These are phyloP conservation scores for Mycteria americana DNA, from an alignment of 2,797 vertebrate genomes.

Conservation along the genomic window DNA sequence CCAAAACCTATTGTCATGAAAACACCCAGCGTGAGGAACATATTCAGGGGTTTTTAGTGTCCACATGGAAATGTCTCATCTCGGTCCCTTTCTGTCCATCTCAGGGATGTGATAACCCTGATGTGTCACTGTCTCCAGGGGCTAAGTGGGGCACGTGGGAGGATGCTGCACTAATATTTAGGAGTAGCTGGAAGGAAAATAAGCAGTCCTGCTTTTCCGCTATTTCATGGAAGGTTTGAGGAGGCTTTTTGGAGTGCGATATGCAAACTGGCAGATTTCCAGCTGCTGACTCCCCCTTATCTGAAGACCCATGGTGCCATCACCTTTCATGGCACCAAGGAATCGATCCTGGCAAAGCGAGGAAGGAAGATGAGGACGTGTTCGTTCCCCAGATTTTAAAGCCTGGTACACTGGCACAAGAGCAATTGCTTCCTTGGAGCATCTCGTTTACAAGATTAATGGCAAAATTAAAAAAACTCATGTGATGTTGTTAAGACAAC, in stretches of 20 bases:
- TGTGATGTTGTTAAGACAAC: background rate
- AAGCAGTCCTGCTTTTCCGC: background rate
- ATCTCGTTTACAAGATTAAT: background rate
- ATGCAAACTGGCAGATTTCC: background rate
- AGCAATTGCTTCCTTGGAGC: background rate
- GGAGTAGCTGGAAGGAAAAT: background rate
- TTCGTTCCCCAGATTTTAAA: background rate
- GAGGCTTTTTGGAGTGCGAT: background rate
- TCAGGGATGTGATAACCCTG: background rate
- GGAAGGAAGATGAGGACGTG: fast-evolving
- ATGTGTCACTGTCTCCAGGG: fast-evolving
- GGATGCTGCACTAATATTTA: background rate
- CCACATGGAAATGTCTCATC: background rate
- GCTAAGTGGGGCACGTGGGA: background rate
- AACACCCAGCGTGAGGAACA: background rate
- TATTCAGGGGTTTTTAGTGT: background rate
- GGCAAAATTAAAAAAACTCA: background rate
- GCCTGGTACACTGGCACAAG: background rate
- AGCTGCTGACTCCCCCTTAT: background rate
- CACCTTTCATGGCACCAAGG: background rate
- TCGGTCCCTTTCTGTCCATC: background rate
- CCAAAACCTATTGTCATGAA: background rate
- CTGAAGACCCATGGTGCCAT: background rate
- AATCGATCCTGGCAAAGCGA: background rate
- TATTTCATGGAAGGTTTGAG: background rate